These are phyloP conservation scores for Darevskia nairensis DNA, from an alignment of 2,797 vertebrate species.

Conservation along the genomic window DNA sequence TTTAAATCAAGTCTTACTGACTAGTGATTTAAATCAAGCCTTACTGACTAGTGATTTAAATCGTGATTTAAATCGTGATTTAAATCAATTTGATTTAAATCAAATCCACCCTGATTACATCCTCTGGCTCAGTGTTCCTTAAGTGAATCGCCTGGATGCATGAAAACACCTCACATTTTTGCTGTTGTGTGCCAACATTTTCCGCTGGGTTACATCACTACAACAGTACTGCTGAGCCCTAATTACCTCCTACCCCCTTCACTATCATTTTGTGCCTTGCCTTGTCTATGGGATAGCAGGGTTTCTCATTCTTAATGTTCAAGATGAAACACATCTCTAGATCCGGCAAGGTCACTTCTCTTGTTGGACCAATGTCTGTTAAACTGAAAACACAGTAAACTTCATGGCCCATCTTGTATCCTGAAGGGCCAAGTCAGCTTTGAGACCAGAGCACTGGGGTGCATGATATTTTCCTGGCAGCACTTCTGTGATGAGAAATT, in stretches of 20 bases:
- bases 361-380: background rate
- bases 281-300: background rate
- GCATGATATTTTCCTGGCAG: background rate
- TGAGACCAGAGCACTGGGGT: fast-evolving
- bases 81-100: too few species aligned
- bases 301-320: background rate
- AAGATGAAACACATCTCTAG: background rate
- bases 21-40: too few species aligned
- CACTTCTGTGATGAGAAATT: too few species aligned
- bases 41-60: too few species aligned
- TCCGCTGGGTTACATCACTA: background rate
- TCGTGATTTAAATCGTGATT: too few species aligned
- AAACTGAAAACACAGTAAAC: background rate
- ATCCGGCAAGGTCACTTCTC: too few species aligned
- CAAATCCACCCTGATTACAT: too few species aligned
- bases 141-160: background rate
- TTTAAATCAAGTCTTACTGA: too few species aligned
- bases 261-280: background rate
- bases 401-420: background rate
- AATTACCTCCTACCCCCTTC: background rate
- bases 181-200: background rate
- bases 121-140: background rate
- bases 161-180: background rate
- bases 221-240: too few species aligned
- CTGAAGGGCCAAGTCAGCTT: background rate